phyloP scores from a whole-genome alignment of 2,888 invertebrate genomes.

The Melikaiella ostensackeni region DNA sequence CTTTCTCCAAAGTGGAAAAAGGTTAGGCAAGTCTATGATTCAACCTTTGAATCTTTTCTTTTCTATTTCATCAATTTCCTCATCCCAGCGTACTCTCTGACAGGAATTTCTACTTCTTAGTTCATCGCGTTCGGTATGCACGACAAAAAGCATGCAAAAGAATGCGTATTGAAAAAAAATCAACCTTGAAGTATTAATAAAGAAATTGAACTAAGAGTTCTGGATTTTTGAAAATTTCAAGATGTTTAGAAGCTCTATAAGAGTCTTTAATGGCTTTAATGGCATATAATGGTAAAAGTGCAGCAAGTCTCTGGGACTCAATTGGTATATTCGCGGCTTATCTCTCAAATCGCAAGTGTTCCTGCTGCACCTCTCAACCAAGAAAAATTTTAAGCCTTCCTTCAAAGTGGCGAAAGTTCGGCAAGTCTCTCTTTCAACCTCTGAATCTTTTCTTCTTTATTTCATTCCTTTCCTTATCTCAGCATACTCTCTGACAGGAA shows the following conservation, averaged over 20 bases:
- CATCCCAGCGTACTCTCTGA: not conserved
- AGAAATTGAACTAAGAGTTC: not conserved
- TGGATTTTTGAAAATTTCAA: not conserved
- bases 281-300: too few species aligned
- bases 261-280: too few species aligned
- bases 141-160: not conserved
- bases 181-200: not conserved
- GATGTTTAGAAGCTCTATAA: too few species aligned
- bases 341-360: too few species aligned
- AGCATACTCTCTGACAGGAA: not conserved
- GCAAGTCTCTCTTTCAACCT: slow-evolving; percentile 54
- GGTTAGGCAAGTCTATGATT: too few species aligned
- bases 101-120: not conserved
- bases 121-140: not conserved
- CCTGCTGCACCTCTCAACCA: not conserved
- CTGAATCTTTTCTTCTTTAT: slow-evolving; percentile 49
- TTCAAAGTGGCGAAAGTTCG: too few species aligned
- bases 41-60: slow-evolving; percentile 53
- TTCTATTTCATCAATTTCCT: not conserved
- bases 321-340: too few species aligned
- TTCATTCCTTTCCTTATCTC: not conserved
- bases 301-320: too few species aligned
- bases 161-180: not conserved
- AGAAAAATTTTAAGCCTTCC: too few species aligned
- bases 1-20: too few species aligned